Evolutionary conservation across 2,888 invertebrate genomes (phyloP), one percentile per base, ranked within the genome.

Genomic region (Protodeltote pygarga): DNA sequence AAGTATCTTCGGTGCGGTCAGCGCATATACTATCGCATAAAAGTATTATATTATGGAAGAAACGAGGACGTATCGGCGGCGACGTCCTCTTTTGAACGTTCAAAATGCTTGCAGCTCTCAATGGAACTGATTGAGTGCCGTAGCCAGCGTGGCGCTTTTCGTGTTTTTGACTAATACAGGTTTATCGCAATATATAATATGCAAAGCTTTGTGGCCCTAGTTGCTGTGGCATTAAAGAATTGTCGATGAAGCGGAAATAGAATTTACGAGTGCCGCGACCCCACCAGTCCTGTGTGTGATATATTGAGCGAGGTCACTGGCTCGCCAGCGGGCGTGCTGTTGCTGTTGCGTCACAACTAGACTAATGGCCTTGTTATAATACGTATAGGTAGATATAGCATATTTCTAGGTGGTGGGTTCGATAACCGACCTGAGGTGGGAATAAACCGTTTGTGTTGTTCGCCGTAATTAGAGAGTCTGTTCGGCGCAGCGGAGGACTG

Each of bases 341-440:
- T 23, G 33, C 29, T 41, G 37, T 58, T 83, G 78, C 87, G 85
- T 87, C 86, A 87, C 61, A 66, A 55, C 67, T 68, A 59, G 48
- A 73, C 69, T 77, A 72, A 73, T 75, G 83, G 79, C 83, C 85
- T 88, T 87, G 85, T 73, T 79, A 70, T 79, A 73, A 65, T 79
- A 73, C 53, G 73, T 79, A 73, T 69, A 74, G 67, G 65, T 73
- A 70, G 69, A 63, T 65, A 67, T 72, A 69, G 69, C 40, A 53
- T 70, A 70, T 75, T 77, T 73, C 68, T 77, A 77, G 71, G 71
- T 71, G 51, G 65, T 54, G 74, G 71, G 85, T 87, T 87, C 85
- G 85, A 85, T 82, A 88, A 85, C 87, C 87, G 81, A 71, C 75
- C 68, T 50, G 72, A 81, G 79, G 81, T 86, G 85, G 82, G 83